Percentiles rank a stretch among this genome's conserved stretches.
Evolutionary conservation across 2,797 vertebrate genomes (phyloP).

Genomic region (Paedocypris micromegethes): DNA sequence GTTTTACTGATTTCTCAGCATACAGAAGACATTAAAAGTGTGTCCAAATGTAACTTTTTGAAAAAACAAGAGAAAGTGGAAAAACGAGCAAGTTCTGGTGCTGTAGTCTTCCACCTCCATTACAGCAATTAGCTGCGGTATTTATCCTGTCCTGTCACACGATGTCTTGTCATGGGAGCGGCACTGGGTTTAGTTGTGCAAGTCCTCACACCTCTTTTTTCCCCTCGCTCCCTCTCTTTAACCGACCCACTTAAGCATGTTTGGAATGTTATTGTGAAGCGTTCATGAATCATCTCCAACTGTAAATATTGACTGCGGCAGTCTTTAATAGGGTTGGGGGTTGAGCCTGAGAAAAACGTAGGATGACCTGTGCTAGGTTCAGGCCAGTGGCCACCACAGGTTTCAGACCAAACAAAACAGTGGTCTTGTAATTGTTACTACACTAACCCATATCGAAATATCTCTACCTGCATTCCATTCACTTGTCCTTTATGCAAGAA

Average conservation of each 20-base stretch:
- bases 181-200: slow-evolving; percentile 55
- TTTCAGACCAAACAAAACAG: slow-evolving; percentile 10
- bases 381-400: slow-evolving; percentile 1
- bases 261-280: slow-evolving; percentile 70
- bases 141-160: slow-evolving; percentile 43
- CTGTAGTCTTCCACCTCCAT: slow-evolving; percentile 49
- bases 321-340: slow-evolving; percentile 20
- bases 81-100: slow-evolving; percentile 11
- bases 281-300: slow-evolving; percentile 65
- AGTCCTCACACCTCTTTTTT: slow-evolving; percentile 43
- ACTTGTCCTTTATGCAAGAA: not conserved
- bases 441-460: too few species aligned
- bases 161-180: slow-evolving; percentile 63
- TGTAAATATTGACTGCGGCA: slow-evolving; percentile 65
- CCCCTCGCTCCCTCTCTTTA: slow-evolving; percentile 41
- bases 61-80: not conserved
- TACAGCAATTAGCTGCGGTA: slow-evolving; percentile 43
- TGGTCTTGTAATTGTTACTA: not conserved
- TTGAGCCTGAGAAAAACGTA: slow-evolving; percentile 34
- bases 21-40: not conserved
- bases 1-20: not conserved
- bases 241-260: slow-evolving; percentile 59
- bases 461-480: too few species aligned
- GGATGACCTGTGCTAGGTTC: slow-evolving; percentile 1
- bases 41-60: not conserved